Percentiles rank a stretch among this genome's conserved stretches.
Evolutionary conservation across 2,797 vertebrate species (phyloP).

Genomic region (Acanthopagrus latus): DNA sequence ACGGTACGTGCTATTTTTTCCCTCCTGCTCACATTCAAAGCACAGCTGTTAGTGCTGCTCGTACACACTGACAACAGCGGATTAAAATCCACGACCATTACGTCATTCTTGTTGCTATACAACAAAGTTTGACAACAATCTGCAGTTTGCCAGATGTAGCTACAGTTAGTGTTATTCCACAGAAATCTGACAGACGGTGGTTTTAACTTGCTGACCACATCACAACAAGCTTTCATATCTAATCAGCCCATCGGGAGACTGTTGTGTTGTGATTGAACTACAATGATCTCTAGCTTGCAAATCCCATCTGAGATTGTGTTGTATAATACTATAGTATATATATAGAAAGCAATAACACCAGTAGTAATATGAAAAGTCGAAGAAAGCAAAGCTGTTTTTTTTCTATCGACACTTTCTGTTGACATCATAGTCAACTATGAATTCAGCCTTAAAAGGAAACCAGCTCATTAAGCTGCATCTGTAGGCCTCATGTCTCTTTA

Average conservation of each 20-base stretch:
- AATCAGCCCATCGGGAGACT: conserved; percentile 2
- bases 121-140: conserved; percentile 48
- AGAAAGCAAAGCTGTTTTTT: conserved; percentile 9
- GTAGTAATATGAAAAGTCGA: conserved; percentile 20
- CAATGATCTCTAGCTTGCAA: conserved; percentile 12
- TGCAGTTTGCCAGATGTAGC: conserved; percentile 11
- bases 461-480: conserved; percentile 58
- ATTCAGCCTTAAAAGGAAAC: conserved; percentile 36
- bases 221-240: conserved; percentile 11
- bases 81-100: conserved; percentile 37
- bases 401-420: conserved; percentile 17
- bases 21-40: conserved; percentile 9
- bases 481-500: conserved; percentile 76
- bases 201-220: conserved; percentile 26
- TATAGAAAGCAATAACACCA: background rate
- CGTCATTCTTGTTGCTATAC: conserved; percentile 34
- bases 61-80: conserved; percentile 20
- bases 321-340: background rate
- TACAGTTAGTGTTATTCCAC: background rate
- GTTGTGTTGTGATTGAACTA: background rate
- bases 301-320: background rate
- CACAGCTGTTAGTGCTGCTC: conserved; percentile 12
- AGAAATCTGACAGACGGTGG: conserved; percentile 2
- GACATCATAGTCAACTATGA: conserved; percentile 23
- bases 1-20: background rate